Conservation (phyloP, 1,140 invertebrate genomes). For the Belonocnema kinseyi region DNA sequence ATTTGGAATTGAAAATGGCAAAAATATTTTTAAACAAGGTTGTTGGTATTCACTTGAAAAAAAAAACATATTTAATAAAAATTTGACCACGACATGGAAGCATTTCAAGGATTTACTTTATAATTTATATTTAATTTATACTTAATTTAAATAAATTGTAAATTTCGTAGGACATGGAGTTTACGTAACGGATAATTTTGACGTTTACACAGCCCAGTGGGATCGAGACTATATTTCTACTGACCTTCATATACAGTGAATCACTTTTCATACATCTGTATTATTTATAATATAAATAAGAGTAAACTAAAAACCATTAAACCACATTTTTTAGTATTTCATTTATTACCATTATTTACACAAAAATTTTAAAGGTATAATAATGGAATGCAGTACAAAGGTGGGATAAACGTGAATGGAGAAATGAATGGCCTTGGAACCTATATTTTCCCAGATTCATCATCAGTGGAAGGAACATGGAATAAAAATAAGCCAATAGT, state of each 20-base stretch:
- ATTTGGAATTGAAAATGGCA: constrained; percentile 40
- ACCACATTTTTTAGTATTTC: no score
- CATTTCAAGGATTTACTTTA: no score
- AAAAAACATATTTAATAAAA: no score
- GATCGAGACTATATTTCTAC: not conserved
- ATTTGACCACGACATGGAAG: no score
- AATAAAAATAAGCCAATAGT: constrained; percentile 43
- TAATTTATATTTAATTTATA: not conserved
- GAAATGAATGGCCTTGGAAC: constrained; percentile 48
- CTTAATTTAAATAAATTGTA: not conserved
- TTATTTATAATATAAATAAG: no score
- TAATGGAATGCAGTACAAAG: constrained; percentile 51
- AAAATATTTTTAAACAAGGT: constrained; percentile 51
- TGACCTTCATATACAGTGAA: no score
- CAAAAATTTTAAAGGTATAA: constrained; percentile 46
- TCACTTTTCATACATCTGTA: no score
- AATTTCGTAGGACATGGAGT: constrained; percentile 41
- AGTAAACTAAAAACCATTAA: no score
- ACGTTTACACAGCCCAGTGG: constrained; percentile 54
- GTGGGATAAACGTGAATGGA: constrained; percentile 41
- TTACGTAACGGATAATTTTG: constrained; percentile 51
- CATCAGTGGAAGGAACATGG: constrained; percentile 48
- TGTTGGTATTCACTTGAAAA: not conserved
- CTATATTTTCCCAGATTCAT: constrained; percentile 53
- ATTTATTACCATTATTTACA: constrained; percentile 28